phyloP scores from a whole-genome alignment of 1,140 invertebrate species.

The Cotesia chilonis region DNA sequence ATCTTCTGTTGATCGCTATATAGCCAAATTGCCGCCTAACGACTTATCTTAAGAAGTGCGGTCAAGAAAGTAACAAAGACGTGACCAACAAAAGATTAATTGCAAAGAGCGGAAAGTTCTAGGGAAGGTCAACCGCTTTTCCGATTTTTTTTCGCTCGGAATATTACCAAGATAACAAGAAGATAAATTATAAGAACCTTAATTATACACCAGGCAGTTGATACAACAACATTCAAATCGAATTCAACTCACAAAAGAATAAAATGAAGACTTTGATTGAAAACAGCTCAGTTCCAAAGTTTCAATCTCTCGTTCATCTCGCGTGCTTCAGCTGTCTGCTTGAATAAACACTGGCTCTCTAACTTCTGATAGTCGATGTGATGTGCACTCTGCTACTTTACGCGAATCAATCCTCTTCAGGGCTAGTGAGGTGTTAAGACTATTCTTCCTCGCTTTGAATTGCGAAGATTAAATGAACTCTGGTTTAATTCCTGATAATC shows the following conservation, averaged over 20 bases:
- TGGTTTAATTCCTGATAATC: background rate
- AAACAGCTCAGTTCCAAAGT: constrained; percentile 51
- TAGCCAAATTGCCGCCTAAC: too few species aligned
- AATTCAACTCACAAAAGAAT: constrained; percentile 38
- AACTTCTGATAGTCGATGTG: constrained; percentile 21
- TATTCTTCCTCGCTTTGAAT: constrained; percentile 6
- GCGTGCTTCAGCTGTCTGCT: constrained; percentile 35
- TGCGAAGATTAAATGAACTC: constrained; percentile 1
- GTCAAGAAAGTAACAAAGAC: too few species aligned
- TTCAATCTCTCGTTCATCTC: constrained; percentile 50
- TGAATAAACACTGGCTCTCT: constrained; percentile 56
- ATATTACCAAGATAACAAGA: background rate
- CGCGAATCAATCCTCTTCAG: constrained; percentile 45
- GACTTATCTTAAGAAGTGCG: too few species aligned
- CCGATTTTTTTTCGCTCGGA: too few species aligned
- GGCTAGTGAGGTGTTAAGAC: constrained; percentile 47
- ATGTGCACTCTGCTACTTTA: background rate
- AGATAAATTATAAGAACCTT: constrained; percentile 23
- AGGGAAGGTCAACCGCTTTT: too few species aligned
- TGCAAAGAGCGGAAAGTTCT: too few species aligned
- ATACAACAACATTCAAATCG: constrained; percentile 16
- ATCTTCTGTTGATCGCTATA: too few species aligned
- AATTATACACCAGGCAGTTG: constrained; percentile 10
- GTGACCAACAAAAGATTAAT: too few species aligned
- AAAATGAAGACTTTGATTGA: constrained; percentile 28